Evolutionary conservation across 2,888 invertebrate species (phyloP), one percentile per base, ranked within the genome.

Genomic region (Hyalella azteca): DNA sequence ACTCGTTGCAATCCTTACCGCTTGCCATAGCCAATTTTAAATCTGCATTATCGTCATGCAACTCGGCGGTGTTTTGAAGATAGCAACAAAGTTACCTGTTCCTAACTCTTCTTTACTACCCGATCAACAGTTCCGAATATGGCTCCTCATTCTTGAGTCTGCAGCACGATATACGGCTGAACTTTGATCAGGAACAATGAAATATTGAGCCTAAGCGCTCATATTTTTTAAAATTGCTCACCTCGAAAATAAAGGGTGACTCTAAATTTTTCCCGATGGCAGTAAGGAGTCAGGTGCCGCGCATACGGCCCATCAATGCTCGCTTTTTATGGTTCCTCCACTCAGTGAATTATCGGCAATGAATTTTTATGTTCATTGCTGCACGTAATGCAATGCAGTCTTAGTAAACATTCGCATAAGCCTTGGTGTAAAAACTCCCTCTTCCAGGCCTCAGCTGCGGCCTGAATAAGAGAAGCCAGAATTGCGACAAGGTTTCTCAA

Each of bases 321-420:
- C 36, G 29, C 66, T 36, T 36, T 54, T 66, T 32, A 66, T 36
- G 36, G 66, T 66, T 39, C 22, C 54, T 66, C 36, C 5, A 19
- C 66, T 66, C 66, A 36, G 9, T 66, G 66, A 66, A 66, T 66
- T 66, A 66, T 66, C 36, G 66, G 36, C 66, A 36, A 66, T 66
- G 66, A 66, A 66, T 66, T 66, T 66, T 66, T 66, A 66, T 36
- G 66, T 36, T 66, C 32, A 66, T 66, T 66, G 66, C 66, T n/a
- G 9, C 11, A 36, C 66, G 66, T 66, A 66, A 54, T 54, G 54
- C 54, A 54, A 54, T 11, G 29, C 11, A 54, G 9, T 22, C 54
- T 26, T 29, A 26, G 26, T 54, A 22, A 26, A 54, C 29, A 26
- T 7, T 54, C 54, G 54, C 29, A 54, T 29, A 54, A 54, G 54